These are phyloP conservation scores for Scaptomyza parva DNA, from an alignment of 2,888 invertebrate species.

Conservation along the genomic window DNA sequence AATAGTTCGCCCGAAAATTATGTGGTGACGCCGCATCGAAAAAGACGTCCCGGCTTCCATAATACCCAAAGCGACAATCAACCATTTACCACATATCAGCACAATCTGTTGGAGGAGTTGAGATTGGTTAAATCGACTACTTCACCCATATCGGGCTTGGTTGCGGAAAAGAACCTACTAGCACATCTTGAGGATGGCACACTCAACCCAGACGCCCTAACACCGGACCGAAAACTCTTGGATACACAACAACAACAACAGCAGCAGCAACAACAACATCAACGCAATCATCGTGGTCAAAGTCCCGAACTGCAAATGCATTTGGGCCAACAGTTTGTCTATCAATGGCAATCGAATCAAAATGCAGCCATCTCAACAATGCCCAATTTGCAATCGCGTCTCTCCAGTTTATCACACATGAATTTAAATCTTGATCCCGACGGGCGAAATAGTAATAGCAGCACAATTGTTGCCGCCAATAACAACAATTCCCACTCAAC, in stretches of 20 bases:
- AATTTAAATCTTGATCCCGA: slow-evolving; percentile 71
- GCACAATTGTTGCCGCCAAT: slow-evolving; percentile 58
- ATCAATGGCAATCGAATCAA: slow-evolving; percentile 84
- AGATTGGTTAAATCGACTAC: slow-evolving; percentile 88
- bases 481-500: slow-evolving; percentile 85
- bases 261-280: slow-evolving; percentile 6
- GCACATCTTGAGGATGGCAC: slow-evolving; percentile 79
- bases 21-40: slow-evolving; percentile 94
- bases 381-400: slow-evolving; percentile 80
- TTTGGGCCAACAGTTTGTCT: slow-evolving; percentile 85
- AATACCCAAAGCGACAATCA: slow-evolving; percentile 95
- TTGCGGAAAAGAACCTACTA: slow-evolving; percentile 81
- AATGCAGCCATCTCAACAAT: slow-evolving; percentile 80
- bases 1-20: slow-evolving; percentile 93
- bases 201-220: slow-evolving; percentile 79
- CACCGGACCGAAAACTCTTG: slow-evolving; percentile 78
- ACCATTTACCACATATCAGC: slow-evolving; percentile 93
- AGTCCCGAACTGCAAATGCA: slow-evolving; percentile 87
- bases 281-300: slow-evolving; percentile 86
- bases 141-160: slow-evolving; percentile 89
- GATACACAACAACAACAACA: slow-evolving; percentile 63
- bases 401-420: slow-evolving; percentile 79
- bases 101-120: slow-evolving; percentile 90
- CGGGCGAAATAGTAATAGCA: slow-evolving; percentile 56
- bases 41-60: slow-evolving; percentile 94